A percentile compares a stretch with the other conserved stretches of the same genome.
These are phyloP conservation scores for Microchrysa polita DNA, from an alignment of 2,888 invertebrate species.

Conservation along the genomic window DNA sequence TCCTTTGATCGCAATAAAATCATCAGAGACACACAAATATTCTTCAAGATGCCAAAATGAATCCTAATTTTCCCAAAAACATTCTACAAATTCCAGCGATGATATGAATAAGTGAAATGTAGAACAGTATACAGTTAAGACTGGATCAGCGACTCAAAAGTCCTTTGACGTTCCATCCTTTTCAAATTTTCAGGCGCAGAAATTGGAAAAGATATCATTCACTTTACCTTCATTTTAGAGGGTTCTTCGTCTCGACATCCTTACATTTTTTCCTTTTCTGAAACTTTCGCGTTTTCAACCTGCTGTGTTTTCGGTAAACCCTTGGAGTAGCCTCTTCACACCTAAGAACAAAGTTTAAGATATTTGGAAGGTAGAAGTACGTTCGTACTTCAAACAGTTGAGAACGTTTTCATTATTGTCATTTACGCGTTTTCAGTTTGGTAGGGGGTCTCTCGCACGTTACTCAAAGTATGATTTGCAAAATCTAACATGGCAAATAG, in stretches of 20 bases:
- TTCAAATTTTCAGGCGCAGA: neutral
- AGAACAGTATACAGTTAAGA: neutral
- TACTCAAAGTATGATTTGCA: neutral
- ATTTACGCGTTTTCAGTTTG: slow-evolving; percentile 21
- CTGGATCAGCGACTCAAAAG: neutral
- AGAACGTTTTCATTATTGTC: slow-evolving; percentile 40
- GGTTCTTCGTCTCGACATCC: too few species aligned
- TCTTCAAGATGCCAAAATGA: slow-evolving; percentile 5
- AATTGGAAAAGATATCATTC: neutral
- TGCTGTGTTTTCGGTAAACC: too few species aligned
- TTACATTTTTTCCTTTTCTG: too few species aligned
- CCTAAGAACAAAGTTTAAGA: slow-evolving; percentile 3
- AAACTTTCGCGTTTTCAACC: too few species aligned
- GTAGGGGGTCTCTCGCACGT: neutral
- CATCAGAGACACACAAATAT: slow-evolving; percentile 2
- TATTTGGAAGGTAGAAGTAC: slow-evolving; percentile 23
- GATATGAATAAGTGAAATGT: slow-evolving; percentile 1
- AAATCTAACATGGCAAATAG: neutral
- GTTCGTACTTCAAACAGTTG: slow-evolving; percentile 31
- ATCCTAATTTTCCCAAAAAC: slow-evolving; percentile 5
- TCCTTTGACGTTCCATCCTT: neutral
- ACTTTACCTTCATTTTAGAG: too few species aligned
- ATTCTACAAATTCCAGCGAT: neutral
- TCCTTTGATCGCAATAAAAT: slow-evolving; percentile 6
- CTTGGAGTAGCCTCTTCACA: neutral